phyloP scores from a whole-genome alignment of 2,797 vertebrate species.

The Melanotaenia parkinsoni region DNA sequence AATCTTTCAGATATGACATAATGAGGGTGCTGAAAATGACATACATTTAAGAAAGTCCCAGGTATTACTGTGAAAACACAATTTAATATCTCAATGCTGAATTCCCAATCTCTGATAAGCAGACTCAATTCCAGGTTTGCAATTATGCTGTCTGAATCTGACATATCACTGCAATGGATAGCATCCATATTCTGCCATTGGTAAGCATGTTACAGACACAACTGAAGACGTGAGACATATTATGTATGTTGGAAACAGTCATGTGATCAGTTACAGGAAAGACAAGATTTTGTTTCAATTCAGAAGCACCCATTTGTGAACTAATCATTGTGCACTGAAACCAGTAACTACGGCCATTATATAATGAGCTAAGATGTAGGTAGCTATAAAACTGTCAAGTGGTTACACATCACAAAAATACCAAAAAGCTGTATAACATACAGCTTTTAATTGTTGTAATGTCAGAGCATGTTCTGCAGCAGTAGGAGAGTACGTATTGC shows the following conservation, averaged over 20 bases:
- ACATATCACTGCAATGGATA: conserved; percentile 69
- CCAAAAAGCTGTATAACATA: conserved; percentile 47
- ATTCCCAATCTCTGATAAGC: conserved; percentile 62
- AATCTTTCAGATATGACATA: conserved; percentile 63
- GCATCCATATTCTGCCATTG: conserved; percentile 69
- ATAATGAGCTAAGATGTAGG: conserved; percentile 68
- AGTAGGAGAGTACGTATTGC: conserved; percentile 6
- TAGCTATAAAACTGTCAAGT: conserved; percentile 76
- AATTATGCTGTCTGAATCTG: conserved; percentile 66
- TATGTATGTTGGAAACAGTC: conserved; percentile 37
- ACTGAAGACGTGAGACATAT: conserved; percentile 34
- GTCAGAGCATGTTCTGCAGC: conserved; percentile 30
- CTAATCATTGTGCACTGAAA: conserved; percentile 71
- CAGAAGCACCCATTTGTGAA: conserved; percentile 69
- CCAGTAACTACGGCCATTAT: conserved; percentile 69
- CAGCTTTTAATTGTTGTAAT: conserved; percentile 48
- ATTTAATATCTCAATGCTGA: conserved; percentile 61
- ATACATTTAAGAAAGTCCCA: conserved; percentile 59
- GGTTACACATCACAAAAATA: conserved; percentile 62
- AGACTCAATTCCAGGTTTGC: conserved; percentile 60
- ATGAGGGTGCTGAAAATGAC: conserved; percentile 52
- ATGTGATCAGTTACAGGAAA: conserved; percentile 64
- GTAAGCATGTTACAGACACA: conserved; percentile 57
- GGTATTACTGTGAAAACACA: conserved; percentile 60
- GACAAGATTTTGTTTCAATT: conserved; percentile 73